A percentile compares a stretch with the other conserved stretches of the same genome.
Evolutionary conservation across 2,797 vertebrate species (phyloP).

Genomic region (Parauchenoglanis ngamensis): DNA sequence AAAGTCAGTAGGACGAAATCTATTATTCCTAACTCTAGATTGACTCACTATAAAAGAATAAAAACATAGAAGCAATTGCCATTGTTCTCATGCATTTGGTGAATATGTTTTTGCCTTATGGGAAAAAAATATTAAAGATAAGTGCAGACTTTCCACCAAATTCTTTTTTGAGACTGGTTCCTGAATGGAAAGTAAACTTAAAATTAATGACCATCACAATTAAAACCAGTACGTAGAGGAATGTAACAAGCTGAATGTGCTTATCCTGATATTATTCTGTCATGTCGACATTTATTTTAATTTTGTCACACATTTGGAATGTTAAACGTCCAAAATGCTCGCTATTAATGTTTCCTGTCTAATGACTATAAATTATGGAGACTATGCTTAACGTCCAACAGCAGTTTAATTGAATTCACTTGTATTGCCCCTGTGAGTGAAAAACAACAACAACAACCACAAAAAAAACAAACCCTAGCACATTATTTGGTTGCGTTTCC

Average conservation of each 20-base stretch:
- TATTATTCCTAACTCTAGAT: background rate
- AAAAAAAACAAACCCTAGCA: too few relatives aligned
- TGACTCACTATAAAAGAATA: background rate
- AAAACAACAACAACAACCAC: background rate
- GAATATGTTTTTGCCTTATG: background rate
- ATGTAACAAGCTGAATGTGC: background rate
- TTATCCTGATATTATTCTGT: background rate
- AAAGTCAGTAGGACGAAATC: background rate
- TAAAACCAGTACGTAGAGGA: background rate
- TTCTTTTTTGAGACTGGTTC: background rate
- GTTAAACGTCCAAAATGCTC: background rate
- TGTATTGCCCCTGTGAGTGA: background rate
- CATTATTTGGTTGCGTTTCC: background rate
- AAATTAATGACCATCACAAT: background rate
- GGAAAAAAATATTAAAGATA: background rate
- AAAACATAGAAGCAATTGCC: background rate
- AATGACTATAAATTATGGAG: background rate
- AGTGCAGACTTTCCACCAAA: background rate
- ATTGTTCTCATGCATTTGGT: background rate
- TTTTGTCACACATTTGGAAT: constrained; percentile 12
- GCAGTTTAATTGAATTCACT: background rate
- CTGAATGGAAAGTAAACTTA: background rate
- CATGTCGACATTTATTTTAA: constrained; percentile 5
- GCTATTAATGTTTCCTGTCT: background rate
- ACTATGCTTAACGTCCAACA: background rate